Evolutionary conservation across 2,113 vertebrate species (phyloP), one percentile per base, ranked within the genome.

Genomic region (Erinaceus europaeus): DNA sequence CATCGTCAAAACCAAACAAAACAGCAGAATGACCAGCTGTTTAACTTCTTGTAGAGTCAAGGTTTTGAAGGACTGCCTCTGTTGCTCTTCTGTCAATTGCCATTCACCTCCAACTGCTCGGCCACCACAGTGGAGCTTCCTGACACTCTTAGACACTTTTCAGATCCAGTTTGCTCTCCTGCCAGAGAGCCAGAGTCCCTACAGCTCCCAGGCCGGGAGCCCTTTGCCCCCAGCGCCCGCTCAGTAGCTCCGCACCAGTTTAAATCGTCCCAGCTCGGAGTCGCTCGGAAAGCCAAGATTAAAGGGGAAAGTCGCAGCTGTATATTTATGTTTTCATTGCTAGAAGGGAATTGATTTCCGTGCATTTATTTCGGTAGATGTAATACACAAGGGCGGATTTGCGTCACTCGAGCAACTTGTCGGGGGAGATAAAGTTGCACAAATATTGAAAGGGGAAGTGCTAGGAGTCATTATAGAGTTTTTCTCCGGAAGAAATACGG

Each of bases 401-500:
- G 99, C 99, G 99, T 99, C 99, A 99, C 96, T 95, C 95, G 94
- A 97, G 97, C 98, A 97, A 99, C 98, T 99, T 99, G 98, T 97
- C 96, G 97, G 97, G 97, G 97, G 98, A 99, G 99, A 99, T 99
- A 99, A 99, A 99, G 98, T 98, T 98, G 98, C 98, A 98, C 98
- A 99, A 99, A 99, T 99, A 99, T 98, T 98, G 98, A 98, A 98
- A 98, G 98, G 97, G 99, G 99, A 99, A 99, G 98, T 98, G 96
- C 96, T 98, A 98, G 96, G 97, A 97, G 98, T 98, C 98, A 98
- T 99, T 99, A 98, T 98, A 98, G 98, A 98, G 97, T 96, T 97
- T 97, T 96, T 97, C 98, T 97, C 98, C 98, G 98, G 98, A 99
- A 99, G 99, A 99, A 99, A 99, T 99, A 98, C 98, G 98, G 98